Conservation (phyloP, 2,888 invertebrate genomes). For the Spicauda simplicius region DNA sequence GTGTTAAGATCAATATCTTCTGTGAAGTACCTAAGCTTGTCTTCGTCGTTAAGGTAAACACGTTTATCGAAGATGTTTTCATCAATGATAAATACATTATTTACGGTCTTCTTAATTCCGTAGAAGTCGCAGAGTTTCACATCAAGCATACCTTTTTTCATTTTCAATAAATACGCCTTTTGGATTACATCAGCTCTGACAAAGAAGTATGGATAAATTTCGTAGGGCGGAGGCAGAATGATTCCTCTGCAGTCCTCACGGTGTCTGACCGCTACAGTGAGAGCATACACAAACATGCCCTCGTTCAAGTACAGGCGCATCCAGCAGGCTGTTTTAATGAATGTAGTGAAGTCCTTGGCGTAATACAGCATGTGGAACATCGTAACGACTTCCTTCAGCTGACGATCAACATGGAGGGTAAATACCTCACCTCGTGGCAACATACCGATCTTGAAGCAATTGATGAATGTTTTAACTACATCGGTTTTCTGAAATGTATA, state of each 20-base stretch:
- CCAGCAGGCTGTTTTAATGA: constrained; percentile 80
- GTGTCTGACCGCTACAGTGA: constrained; percentile 81
- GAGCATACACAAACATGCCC: constrained; percentile 84
- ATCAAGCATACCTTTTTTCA: constrained; percentile 76
- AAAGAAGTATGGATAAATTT: constrained; percentile 87
- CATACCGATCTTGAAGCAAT: constrained; percentile 78
- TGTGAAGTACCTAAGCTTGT: constrained; percentile 86
- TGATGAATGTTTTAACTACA: constrained; percentile 83
- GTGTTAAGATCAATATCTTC: constrained; percentile 87
- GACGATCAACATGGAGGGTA: constrained; percentile 76
- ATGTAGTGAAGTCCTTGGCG: constrained; percentile 80
- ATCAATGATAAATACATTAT: constrained; percentile 85
- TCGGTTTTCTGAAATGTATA: constrained; percentile 76
- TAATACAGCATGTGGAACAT: constrained; percentile 83
- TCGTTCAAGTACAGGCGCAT: constrained; percentile 82
- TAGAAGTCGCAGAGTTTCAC: constrained; percentile 79
- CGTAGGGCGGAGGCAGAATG: constrained; percentile 83
- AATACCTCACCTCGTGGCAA: constrained; percentile 84
- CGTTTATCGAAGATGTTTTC: constrained; percentile 87
- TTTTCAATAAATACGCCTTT: constrained; percentile 79
- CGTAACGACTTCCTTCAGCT: constrained; percentile 77
- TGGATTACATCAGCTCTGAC: constrained; percentile 88
- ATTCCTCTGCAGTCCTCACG: constrained; percentile 78
- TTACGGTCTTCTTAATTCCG: constrained; percentile 77
- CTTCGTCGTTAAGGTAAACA: constrained; percentile 81